These are phyloP conservation scores for Chrysopa pallens DNA, from an alignment of 1,140 invertebrate species.

Conservation along the genomic window DNA sequence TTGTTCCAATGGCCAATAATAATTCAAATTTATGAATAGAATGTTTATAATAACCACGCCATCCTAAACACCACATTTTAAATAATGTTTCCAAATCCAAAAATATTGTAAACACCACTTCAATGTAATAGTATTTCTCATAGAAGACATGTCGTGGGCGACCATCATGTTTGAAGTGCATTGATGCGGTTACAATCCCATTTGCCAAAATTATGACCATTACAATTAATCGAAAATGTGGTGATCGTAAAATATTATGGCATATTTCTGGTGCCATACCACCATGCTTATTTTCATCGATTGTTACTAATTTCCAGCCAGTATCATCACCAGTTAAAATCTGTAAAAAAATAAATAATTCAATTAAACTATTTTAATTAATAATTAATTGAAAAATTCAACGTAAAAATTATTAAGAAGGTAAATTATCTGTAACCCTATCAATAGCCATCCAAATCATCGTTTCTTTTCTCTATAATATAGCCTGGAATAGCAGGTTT, in stretches of 20 bases:
- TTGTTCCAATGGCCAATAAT: conserved; percentile 84
- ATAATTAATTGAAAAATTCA: too few relatives aligned
- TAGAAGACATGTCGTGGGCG: conserved; percentile 63
- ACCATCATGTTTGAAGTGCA: conserved; percentile 87
- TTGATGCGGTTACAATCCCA: conserved; percentile 88
- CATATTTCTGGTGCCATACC: conserved; percentile 74
- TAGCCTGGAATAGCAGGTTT: too few relatives aligned
- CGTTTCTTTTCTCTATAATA: too few relatives aligned
- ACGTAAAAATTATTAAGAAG: too few relatives aligned
- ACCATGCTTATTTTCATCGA: conserved; percentile 89
- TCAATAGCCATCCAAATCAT: too few relatives aligned
- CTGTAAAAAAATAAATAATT: conserved; percentile 26
- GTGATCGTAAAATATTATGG: conserved; percentile 77
- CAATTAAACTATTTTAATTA: too few relatives aligned
- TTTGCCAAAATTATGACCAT: conserved; percentile 91
- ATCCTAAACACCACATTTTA: conserved; percentile 95
- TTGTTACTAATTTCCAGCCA: conserved; percentile 84
- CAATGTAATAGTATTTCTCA: conserved; percentile 86
- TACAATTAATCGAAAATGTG: conserved; percentile 78
- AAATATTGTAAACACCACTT: conserved; percentile 88
- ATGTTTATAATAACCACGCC: conserved; percentile 85
- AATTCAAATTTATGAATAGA: conserved; percentile 98
- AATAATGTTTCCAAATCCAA: conserved; percentile 90
- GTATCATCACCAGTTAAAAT: conserved; percentile 78
- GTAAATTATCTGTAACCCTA: too few relatives aligned